These are phyloP conservation scores for Hemaris fuciformis DNA, from an alignment of 2,888 invertebrate species.

Conservation along the genomic window DNA sequence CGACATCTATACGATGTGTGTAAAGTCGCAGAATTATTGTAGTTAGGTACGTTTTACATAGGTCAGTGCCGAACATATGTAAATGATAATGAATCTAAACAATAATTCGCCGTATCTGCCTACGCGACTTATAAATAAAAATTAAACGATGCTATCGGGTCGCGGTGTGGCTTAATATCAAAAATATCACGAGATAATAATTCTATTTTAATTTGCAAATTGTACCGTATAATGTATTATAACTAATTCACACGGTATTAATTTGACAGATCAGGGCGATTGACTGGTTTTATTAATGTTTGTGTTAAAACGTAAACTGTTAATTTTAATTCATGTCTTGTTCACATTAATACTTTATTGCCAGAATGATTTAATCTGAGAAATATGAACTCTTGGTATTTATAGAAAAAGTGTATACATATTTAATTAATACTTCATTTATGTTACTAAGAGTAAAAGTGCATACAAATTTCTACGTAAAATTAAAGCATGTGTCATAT, in stretches of 20 bases:
- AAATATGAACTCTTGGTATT: too few species aligned
- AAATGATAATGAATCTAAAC: constrained; percentile 18
- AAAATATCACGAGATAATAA: not conserved
- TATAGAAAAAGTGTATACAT: too few species aligned
- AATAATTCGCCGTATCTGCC: not conserved
- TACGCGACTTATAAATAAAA: not conserved
- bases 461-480: too few species aligned
- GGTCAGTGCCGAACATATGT: constrained; percentile 30
- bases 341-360: not conserved
- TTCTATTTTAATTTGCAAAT: not conserved
- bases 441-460: too few species aligned
- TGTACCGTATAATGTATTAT: not conserved
- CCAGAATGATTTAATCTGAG: too few species aligned
- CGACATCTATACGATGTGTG: not conserved
- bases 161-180: not conserved
- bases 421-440: too few species aligned
- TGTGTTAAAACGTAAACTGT: not conserved
- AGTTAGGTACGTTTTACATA: constrained; percentile 26
- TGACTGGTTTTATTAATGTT: not conserved
- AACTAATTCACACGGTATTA: not conserved
- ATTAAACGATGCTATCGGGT: not conserved
- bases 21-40: not conserved
- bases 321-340: not conserved
- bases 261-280: not conserved
- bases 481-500: too few species aligned